Conservation (phyloP, 2,113 vertebrate genomes). For the Equus przewalskii region DNA sequence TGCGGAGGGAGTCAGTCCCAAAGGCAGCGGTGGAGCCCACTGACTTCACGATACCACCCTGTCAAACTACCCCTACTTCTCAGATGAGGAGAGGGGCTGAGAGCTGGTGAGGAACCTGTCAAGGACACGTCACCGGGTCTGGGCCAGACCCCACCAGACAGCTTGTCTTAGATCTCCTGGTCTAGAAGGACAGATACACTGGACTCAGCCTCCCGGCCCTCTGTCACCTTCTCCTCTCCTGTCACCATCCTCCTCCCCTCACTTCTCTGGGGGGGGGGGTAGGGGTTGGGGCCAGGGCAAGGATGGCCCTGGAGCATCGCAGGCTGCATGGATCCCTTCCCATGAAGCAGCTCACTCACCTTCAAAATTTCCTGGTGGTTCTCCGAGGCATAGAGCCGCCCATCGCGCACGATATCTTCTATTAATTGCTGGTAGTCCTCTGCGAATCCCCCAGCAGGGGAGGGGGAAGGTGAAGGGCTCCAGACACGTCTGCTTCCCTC, state of each 20-base stretch:
- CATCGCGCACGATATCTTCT: constrained; percentile 96
- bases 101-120: background rate
- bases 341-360: constrained; percentile 82
- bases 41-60: background rate
- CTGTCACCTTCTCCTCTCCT: too few relatives aligned
- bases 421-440: constrained; percentile 98
- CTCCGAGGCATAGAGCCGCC: constrained; percentile 95
- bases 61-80: background rate
- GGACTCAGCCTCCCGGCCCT: background rate
- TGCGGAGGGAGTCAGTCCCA: background rate
- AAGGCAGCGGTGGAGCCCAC: background rate
- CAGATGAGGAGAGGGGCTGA: too few relatives aligned
- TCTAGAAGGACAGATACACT: background rate
- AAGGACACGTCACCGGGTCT: accelerated
- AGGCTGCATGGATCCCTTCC: background rate
- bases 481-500: background rate
- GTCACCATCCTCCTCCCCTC: background rate
- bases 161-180: background rate
- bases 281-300: background rate
- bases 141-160: background rate
- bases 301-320: background rate
- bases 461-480: background rate
- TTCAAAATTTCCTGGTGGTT: constrained; percentile 98
- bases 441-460: constrained; percentile 80
- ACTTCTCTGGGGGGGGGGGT: background rate